Evolutionary conservation across 2,113 vertebrate genomes (phyloP).

Genomic region (Cinclus mexicanus): DNA sequence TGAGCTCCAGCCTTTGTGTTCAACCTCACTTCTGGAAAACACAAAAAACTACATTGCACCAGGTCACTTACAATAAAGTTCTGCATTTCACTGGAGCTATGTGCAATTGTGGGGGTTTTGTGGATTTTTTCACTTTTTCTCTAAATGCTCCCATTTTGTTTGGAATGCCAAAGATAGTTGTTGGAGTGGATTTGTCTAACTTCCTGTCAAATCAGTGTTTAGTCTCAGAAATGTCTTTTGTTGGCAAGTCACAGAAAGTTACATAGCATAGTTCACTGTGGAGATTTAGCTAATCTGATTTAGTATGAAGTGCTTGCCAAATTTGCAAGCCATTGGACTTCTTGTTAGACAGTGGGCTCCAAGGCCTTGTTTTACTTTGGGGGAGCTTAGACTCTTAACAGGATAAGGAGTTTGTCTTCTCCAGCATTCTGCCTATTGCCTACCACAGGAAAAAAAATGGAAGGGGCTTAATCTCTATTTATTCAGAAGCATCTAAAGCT

Average conservation of each 20-base stretch:
- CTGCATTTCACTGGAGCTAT: neutral
- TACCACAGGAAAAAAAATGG: neutral
- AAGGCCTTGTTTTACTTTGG: neutral
- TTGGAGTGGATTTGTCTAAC: conserved; percentile 25
- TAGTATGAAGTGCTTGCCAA: neutral
- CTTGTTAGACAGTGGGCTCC: neutral
- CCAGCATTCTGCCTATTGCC: neutral
- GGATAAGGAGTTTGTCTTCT: neutral
- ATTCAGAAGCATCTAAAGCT: neutral
- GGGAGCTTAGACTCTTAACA: neutral
- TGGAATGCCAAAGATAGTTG: neutral
- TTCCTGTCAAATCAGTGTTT: conserved; percentile 53
- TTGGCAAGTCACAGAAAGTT: conserved; percentile 9
- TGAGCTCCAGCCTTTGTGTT: neutral
- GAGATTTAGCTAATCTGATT: conserved; percentile 10
- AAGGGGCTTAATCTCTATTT: neutral
- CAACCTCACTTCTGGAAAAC: neutral
- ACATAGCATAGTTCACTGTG: neutral
- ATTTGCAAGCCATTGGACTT: neutral
- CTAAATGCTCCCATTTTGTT: neutral
- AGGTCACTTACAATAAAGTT: neutral
- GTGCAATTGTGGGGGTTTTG: neutral
- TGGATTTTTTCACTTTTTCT: neutral
- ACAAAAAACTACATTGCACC: neutral
- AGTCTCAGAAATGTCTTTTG: conserved; percentile 23